Percentiles rank a stretch among this genome's conserved stretches.
phyloP scores from a whole-genome alignment of 2,888 invertebrate species.

The Zhuqinia jingwanae region DNA sequence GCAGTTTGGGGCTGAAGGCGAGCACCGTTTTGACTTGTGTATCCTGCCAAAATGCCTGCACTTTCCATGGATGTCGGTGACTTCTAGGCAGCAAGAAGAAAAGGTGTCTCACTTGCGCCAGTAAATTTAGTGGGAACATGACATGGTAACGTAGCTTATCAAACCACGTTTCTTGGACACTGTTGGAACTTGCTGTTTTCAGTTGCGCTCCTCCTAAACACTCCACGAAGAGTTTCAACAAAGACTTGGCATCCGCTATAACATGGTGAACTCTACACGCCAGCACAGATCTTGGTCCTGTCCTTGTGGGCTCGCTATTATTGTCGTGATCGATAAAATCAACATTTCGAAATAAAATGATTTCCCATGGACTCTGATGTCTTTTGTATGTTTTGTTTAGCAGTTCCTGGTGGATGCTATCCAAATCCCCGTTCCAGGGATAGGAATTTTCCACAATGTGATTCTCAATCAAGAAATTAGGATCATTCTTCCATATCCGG shows the following conservation, averaged over 20 bases:
- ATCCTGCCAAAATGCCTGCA: background rate
- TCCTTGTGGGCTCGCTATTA: no score
- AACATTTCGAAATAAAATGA: constrained; percentile 9
- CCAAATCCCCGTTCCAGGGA: background rate
- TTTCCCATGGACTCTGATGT: constrained; percentile 38
- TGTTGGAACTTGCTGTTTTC: background rate
- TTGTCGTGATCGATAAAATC: background rate
- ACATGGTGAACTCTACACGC: constrained; percentile 39
- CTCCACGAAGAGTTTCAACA: constrained; percentile 49
- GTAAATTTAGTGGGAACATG: background rate
- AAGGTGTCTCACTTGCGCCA: background rate
- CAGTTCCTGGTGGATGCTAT: constrained; percentile 8
- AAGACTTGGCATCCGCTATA: constrained; percentile 24
- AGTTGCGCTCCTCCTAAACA: constrained; percentile 29
- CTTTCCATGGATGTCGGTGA: constrained; percentile 10
- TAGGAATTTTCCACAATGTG: constrained; percentile 14
- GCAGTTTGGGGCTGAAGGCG: background rate
- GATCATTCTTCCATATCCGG: constrained; percentile 26
- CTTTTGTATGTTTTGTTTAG: background rate
- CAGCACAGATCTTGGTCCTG: background rate
- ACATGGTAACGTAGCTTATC: background rate
- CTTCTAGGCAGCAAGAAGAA: background rate
- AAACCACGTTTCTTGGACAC: background rate
- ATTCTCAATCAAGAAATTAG: background rate
- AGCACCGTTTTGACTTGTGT: background rate